Evolutionary conservation across 2,797 vertebrate genomes (phyloP).

Genomic region (Sebastiscus albofasciatus): DNA sequence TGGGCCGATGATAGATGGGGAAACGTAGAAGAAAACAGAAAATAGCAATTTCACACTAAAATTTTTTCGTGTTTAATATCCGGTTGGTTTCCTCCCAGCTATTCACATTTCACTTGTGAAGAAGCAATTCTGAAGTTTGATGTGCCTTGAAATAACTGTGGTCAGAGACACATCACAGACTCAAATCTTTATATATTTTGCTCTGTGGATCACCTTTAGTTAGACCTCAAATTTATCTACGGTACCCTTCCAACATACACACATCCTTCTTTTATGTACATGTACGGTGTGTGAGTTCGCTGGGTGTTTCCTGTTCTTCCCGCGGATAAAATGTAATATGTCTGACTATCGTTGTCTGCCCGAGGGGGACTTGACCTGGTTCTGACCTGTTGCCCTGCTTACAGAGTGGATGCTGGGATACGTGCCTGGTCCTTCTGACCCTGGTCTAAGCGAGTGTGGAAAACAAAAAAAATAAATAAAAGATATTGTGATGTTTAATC

Average conservation of each 20-base stretch:
- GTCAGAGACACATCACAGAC: conserved; percentile 45
- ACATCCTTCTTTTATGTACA: not conserved
- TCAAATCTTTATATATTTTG: conserved; percentile 27
- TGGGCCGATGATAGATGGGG: conserved; percentile 64
- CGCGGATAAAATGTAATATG: not conserved
- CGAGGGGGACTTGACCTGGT: not conserved
- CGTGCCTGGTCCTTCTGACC: not conserved
- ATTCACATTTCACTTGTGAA: conserved; percentile 46
- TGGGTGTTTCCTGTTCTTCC: not conserved
- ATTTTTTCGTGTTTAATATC: conserved; percentile 76
- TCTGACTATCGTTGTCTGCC: not conserved
- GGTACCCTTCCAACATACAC: not conserved
- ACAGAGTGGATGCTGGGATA: not conserved
- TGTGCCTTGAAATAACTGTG: conserved; percentile 51
- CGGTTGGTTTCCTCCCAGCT: conserved; percentile 58
- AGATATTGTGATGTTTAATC: not conserved
- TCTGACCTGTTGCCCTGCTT: not conserved
- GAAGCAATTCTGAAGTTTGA: conserved; percentile 54
- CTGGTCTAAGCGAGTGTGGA: not conserved
- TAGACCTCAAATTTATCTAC: conserved; percentile 12
- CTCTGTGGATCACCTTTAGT: conserved; percentile 18
- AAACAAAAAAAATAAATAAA: not conserved
- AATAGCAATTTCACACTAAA: conserved; percentile 65
- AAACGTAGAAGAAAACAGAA: conserved; percentile 53
- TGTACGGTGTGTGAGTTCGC: not conserved